Base-by-base conservation (phyloP, 2,888 invertebrate species). In the Mimas tiliae region DNA sequence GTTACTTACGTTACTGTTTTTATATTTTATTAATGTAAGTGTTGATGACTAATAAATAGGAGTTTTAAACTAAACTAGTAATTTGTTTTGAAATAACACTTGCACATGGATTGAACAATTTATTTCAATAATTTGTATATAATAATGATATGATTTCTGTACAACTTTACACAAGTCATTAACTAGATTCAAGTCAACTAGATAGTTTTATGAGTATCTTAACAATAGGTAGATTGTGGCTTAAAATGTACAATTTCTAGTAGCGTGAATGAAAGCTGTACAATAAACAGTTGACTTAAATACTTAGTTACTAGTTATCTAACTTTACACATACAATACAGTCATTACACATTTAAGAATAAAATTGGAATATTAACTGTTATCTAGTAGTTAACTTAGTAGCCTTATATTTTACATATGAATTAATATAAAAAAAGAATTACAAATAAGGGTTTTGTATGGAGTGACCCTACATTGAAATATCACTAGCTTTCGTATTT, bases 91-190 rank as follows among this genome's bases (percentile, higher is more conserved):
- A 65, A 84, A 81, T 82, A 66, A 85, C 87, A 85, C 69, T 72
- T 67, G 12, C 53, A 51, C 58, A 72, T 83, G 87, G 90, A 92
- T 93, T 90, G 91, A 92, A 92, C 91, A 90, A 88, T 92, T 93
- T 92, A 93, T 91, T 93, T 91, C 88, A 91, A 88, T 90, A 89
- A 88, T 93, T 91, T 90, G 88, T 91, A 90, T 85, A 88, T 86
- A 83, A 87, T 92, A 83, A 87, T 92, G 93, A 93, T 93, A 93
- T 93, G 93, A 91, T 92, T 92, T 93, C 93, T 93, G 92, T 93
- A 92, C 93, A 93, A 83, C 84, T 91, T 90, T 91, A 91, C 89
- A 92, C 85, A 87, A 82, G 85, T 89, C 88, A 87, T 88, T 86
- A 90, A 92, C 91, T 92, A 91, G 91, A 91, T 90, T 89, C 87